phyloP scores from a whole-genome alignment of 1,140 invertebrate genomes.

The Vanessa tameamea region DNA sequence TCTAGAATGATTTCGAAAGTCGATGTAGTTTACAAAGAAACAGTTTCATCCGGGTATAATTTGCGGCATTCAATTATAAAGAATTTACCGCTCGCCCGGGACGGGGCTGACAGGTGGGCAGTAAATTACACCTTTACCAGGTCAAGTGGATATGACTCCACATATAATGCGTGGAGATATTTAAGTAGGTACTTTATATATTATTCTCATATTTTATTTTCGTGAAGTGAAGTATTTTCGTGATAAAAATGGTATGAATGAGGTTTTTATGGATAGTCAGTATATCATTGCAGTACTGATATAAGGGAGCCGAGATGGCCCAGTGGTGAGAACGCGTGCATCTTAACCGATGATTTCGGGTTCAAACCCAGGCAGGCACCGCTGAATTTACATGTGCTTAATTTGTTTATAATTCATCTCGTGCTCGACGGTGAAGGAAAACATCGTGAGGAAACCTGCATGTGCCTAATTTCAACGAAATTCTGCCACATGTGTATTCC shows the following conservation, averaged over 20 bases:
- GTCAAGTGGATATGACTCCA: conserved; percentile 33
- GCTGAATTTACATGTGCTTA: no score
- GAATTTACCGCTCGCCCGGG: conserved; percentile 41
- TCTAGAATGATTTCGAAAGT: neutral
- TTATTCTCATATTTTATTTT: conserved; percentile 3
- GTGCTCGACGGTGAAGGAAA: no score
- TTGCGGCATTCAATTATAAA: conserved; percentile 40
- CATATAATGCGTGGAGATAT: conserved; percentile 5
- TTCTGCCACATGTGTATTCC: no score
- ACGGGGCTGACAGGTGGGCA: conserved; percentile 27
- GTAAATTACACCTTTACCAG: conserved; percentile 41
- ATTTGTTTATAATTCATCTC: no score
- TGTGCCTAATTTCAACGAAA: no score
- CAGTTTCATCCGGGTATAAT: conserved; percentile 16
- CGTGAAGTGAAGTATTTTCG: neutral
- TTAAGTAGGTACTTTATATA: conserved; percentile 1
- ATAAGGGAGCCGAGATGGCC: no score
- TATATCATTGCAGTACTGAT: neutral
- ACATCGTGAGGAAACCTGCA: no score
- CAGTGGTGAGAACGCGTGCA: no score
- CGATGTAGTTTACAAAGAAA: neutral
- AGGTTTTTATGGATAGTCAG: neutral
- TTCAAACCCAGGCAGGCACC: no score
- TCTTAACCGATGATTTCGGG: no score
- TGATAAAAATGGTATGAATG: neutral